These are phyloP conservation scores for Syngnathus scovelli DNA, from an alignment of 2,113 vertebrate genomes.

Conservation along the genomic window DNA sequence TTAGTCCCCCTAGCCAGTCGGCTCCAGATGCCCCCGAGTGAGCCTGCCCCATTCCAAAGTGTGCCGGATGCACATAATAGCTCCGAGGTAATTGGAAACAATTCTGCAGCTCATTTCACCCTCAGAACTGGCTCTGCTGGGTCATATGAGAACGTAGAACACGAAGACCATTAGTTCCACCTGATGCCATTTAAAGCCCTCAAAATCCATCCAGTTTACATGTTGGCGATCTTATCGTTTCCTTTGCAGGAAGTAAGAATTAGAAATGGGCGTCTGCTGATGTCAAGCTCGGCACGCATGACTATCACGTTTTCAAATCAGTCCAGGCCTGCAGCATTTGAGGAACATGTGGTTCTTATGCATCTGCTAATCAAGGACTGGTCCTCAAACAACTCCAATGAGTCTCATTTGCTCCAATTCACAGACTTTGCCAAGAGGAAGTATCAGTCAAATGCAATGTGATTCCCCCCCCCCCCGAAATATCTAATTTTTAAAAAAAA, in stretches of 20 bases:
- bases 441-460: too few species aligned
- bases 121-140: slow-evolving; percentile 19
- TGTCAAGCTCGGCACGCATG: neutral
- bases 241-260: slow-evolving; percentile 4
- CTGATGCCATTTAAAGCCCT: neutral
- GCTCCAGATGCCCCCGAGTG: slow-evolving; percentile 24
- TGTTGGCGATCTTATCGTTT: neutral
- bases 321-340: neutral
- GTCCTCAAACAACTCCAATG: neutral
- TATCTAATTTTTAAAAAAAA: neutral
- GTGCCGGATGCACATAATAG: slow-evolving; percentile 43
- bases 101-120: slow-evolving; percentile 37
- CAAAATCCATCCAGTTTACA: neutral
- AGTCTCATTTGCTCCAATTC: neutral
- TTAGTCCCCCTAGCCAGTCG: slow-evolving; percentile 6
- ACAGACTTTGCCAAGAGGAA: too few species aligned
- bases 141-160: slow-evolving; percentile 19
- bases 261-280: slow-evolving; percentile 3
- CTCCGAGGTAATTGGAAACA: slow-evolving; percentile 37
- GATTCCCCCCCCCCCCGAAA: too few species aligned
- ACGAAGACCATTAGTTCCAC: neutral
- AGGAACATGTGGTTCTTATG: slow-evolving; percentile 25
- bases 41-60: slow-evolving; percentile 40
- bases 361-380: slow-evolving; percentile 19
- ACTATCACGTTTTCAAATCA: slow-evolving; percentile 3